Percentiles rank a stretch among this genome's conserved stretches.
phyloP scores from a whole-genome alignment of 2,888 invertebrate species.

The Folsomia manolachei region DNA sequence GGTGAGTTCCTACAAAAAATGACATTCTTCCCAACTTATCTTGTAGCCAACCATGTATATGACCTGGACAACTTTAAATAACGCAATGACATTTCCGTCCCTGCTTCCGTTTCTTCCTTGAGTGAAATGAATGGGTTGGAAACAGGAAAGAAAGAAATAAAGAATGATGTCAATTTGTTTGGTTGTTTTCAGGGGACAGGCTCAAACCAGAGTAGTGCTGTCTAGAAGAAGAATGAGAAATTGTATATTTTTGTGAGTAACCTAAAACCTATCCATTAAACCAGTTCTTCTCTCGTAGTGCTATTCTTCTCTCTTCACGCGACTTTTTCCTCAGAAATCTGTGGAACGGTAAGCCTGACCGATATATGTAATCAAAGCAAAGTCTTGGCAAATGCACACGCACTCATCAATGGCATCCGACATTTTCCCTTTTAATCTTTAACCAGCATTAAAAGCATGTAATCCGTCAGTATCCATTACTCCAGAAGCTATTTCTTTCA shows the following conservation, averaged over 20 bases:
- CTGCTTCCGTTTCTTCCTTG: neutral
- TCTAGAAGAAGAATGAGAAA: conserved; percentile 13
- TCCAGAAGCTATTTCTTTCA: neutral
- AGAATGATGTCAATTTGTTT: neutral
- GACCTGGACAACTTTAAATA: neutral
- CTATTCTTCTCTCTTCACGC: conserved; percentile 37
- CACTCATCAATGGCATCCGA: neutral
- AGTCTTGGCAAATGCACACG: neutral
- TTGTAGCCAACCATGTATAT: neutral
- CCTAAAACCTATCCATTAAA: conserved; percentile 23
- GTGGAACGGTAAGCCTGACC: neutral
- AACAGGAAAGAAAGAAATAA: no score
- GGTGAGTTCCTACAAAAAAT: neutral
- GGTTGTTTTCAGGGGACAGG: conserved; percentile 68
- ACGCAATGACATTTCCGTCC: neutral
- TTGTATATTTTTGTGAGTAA: conserved; percentile 47
- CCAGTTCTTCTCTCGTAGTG: conserved; percentile 12
- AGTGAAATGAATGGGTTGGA: neutral
- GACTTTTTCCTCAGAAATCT: neutral
- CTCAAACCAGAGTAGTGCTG: conserved; percentile 61
- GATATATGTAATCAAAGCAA: neutral
- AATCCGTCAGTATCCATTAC: conserved; percentile 1
- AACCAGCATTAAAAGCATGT: neutral
- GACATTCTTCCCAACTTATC: neutral
- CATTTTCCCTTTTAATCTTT: neutral